phyloP scores from a whole-genome alignment of 2,113 vertebrate genomes.

The Jaculus jaculus region DNA sequence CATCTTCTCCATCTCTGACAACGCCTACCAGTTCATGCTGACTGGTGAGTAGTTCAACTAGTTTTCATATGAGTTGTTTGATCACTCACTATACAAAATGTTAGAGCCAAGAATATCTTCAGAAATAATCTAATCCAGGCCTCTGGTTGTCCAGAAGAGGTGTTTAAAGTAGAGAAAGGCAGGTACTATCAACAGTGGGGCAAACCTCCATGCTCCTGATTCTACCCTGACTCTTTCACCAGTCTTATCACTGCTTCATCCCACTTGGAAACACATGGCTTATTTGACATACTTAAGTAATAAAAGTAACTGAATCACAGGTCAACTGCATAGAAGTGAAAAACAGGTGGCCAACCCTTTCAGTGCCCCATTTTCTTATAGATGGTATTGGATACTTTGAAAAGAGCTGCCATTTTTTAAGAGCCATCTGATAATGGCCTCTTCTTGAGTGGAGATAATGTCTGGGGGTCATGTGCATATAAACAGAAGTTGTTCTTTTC shows the following conservation, averaged over 20 bases:
- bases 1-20: constrained; percentile 87
- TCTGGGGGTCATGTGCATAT: neutral
- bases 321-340: neutral
- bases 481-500: neutral
- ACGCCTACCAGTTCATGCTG: constrained; percentile 84
- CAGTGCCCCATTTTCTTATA: neutral
- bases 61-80: neutral
- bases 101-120: neutral
- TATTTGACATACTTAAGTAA: constrained; percentile 1
- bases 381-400: neutral
- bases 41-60: constrained; percentile 76
- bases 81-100: neutral
- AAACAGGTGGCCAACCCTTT: neutral
- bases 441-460: neutral
- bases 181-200: neutral
- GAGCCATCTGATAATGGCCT: neutral
- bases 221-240: neutral
- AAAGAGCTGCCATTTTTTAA: neutral
- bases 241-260: neutral
- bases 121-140: neutral
- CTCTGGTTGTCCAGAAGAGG: neutral
- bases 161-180: neutral
- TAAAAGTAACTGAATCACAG: neutral
- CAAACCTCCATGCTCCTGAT: neutral
- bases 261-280: neutral